Percentiles rank a stretch among this genome's conserved stretches.
phyloP scores from a whole-genome alignment of 2,888 invertebrate genomes.

The Temnothorax ravouxi region DNA sequence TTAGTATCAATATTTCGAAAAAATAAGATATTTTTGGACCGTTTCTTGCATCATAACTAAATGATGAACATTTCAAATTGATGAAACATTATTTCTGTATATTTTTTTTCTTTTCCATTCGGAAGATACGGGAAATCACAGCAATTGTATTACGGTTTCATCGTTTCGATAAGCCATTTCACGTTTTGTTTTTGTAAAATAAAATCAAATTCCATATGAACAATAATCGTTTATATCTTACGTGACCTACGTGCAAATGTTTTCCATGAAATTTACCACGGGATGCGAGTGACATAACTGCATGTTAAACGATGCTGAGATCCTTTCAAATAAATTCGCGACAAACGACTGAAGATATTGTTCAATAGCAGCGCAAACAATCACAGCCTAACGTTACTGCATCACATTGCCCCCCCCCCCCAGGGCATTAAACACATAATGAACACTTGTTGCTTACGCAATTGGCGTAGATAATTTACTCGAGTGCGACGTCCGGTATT shows the following conservation, averaged over 20 bases:
- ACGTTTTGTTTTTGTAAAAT: neutral
- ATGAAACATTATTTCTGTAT: neutral
- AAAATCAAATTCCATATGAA: neutral
- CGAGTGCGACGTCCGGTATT: constrained; percentile 56
- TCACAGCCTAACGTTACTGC: constrained; percentile 45
- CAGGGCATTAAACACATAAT: constrained; percentile 63
- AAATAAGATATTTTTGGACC: neutral
- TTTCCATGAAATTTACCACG: neutral
- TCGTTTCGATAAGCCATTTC: neutral
- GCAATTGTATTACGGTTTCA: neutral
- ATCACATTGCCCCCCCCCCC: neutral
- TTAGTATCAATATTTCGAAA: neutral
- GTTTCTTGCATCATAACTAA: neutral
- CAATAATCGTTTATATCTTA: constrained; percentile 3
- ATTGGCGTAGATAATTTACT: constrained; percentile 63
- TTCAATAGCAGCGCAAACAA: constrained; percentile 37
- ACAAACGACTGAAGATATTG: constrained; percentile 33
- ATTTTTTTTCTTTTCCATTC: neutral
- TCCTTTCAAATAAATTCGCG: neutral
- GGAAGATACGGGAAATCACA: neutral
- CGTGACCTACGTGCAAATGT: neutral
- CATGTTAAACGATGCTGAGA: constrained; percentile 6
- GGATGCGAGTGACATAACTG: constrained; percentile 2
- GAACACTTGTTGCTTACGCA: constrained; percentile 74
- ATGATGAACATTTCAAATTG: neutral